Evolutionary conservation across 1,140 invertebrate genomes (phyloP).

Genomic region (Agrypnia vestita): DNA sequence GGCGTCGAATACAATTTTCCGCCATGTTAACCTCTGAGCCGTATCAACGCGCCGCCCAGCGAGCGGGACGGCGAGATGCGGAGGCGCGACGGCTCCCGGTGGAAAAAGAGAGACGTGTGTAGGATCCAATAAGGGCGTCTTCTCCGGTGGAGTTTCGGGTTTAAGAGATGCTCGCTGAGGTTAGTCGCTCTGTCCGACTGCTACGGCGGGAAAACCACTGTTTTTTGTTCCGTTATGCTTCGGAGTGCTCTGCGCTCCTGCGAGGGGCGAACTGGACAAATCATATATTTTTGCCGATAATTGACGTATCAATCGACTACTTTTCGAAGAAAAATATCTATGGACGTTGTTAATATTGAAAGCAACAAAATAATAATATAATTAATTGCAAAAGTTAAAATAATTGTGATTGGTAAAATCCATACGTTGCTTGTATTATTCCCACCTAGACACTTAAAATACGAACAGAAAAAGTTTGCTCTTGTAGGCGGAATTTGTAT

Average conservation of each 20-base stretch:
- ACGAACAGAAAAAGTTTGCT: too few relatives aligned
- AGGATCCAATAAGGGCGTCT: conserved; percentile 9
- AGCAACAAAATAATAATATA: too few relatives aligned
- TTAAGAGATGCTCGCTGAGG: conserved; percentile 50
- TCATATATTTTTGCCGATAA: background rate
- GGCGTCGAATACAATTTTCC: conserved; percentile 61
- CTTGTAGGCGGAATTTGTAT: too few relatives aligned
- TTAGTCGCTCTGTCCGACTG: conserved; percentile 55
- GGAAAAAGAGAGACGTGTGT: conserved; percentile 21
- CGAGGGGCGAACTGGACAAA: conserved; percentile 6
- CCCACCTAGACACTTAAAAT: too few relatives aligned
- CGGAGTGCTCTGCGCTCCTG: background rate
- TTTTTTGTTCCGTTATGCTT: conserved; percentile 54
- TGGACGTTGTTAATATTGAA: too few relatives aligned
- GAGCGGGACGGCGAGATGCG: conserved; percentile 28
- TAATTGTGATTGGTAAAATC: too few relatives aligned
- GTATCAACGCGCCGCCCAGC: conserved; percentile 56
- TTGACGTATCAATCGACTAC: too few relatives aligned
- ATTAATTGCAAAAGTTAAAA: too few relatives aligned
- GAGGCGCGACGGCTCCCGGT: background rate
- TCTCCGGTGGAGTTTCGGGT: background rate
- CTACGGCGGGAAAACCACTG: conserved; percentile 57
- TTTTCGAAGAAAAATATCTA: too few relatives aligned
- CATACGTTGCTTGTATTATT: too few relatives aligned
- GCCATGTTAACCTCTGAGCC: conserved; percentile 60